These are phyloP conservation scores for Babylonia areolata DNA, from an alignment of 1,140 invertebrate species.

Conservation along the genomic window DNA sequence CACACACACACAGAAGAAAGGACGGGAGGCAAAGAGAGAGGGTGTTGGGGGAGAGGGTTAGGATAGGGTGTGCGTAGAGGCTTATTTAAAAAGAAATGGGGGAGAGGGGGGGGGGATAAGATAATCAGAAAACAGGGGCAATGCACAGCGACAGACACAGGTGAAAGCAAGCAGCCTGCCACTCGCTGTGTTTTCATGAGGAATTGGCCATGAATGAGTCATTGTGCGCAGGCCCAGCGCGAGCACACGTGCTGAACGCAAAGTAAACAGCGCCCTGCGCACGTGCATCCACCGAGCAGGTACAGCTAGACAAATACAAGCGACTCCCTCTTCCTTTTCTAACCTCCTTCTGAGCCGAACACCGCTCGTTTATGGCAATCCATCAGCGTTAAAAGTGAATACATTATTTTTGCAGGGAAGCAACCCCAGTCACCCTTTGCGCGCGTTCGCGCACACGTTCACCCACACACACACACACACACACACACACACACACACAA, in stretches of 20 bases:
- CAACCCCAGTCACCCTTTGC: neutral
- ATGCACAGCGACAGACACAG: neutral
- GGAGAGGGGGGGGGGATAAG: neutral
- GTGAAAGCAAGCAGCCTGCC: neutral
- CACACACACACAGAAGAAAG: neutral
- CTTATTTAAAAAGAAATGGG: neutral
- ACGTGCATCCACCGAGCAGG: constrained; percentile 1
- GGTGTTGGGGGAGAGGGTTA: too few species aligned
- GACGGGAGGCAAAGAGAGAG: too few species aligned
- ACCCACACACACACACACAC: too few species aligned
- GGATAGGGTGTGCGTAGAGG: too few species aligned
- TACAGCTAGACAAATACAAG: neutral
- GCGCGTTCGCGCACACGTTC: too few species aligned
- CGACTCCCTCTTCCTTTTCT: neutral
- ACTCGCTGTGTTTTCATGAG: neutral
- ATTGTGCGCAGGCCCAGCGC: neutral
- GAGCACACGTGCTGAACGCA: neutral
- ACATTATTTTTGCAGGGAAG: neutral
- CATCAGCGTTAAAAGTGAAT: neutral
- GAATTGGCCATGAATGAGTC: constrained; percentile 1
- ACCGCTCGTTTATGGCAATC: neutral
- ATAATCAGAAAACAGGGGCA: neutral
- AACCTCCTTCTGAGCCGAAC: too few species aligned
- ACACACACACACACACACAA: too few species aligned
- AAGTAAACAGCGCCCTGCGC: neutral